Percentiles rank a stretch among this genome's conserved stretches.
Evolutionary conservation across 2,113 vertebrate genomes (phyloP).

Genomic region (Pterocles orientalis): DNA sequence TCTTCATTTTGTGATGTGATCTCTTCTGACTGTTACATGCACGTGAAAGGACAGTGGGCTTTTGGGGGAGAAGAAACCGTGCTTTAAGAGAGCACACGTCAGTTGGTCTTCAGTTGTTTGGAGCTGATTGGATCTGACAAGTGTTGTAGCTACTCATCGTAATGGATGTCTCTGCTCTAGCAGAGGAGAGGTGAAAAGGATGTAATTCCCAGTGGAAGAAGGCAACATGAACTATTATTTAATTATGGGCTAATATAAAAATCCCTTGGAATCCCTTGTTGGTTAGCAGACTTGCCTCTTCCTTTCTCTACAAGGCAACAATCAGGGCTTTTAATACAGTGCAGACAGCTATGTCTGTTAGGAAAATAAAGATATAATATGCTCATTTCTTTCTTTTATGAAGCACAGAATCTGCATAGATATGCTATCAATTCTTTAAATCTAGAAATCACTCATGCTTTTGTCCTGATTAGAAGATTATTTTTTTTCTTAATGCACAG

Average conservation of each 20-base stretch:
- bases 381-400: background rate
- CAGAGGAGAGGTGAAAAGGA: slow-evolving; percentile 80
- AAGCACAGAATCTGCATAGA: slow-evolving; percentile 3
- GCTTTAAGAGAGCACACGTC: slow-evolving; percentile 80
- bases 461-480: background rate
- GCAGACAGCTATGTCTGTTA: background rate
- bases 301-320: slow-evolving; percentile 81
- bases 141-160: slow-evolving; percentile 88
- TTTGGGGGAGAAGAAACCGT: slow-evolving; percentile 75
- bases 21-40: slow-evolving; percentile 85
- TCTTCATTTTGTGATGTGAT: slow-evolving; percentile 85
- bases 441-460: background rate
- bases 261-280: slow-evolving; percentile 69
- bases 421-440: slow-evolving; percentile 50
- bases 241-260: slow-evolving; percentile 82
- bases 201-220: slow-evolving; percentile 83
- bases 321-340: slow-evolving; percentile 67
- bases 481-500: background rate
- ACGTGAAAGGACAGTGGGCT: slow-evolving; percentile 84
- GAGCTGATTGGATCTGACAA: slow-evolving; percentile 91
- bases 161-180: slow-evolving; percentile 86
- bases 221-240: slow-evolving; percentile 83
- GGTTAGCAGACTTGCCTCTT: slow-evolving; percentile 69
- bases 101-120: slow-evolving; percentile 80
- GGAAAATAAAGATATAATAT: background rate